Conservation (phyloP, 2,888 invertebrate species). For the Ochlodes sylvanus region DNA sequence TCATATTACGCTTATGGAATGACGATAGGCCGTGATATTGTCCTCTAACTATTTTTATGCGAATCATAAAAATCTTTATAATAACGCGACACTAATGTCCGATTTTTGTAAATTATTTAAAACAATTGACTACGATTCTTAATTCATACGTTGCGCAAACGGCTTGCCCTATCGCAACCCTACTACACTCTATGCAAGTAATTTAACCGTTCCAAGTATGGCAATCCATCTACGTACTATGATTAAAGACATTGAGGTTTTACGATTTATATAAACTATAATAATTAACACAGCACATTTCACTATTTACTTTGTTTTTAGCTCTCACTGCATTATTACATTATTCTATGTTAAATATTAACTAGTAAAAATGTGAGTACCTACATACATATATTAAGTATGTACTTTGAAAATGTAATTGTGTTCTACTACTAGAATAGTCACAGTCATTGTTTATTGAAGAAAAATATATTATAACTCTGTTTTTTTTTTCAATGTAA, state of each 20-base stretch:
- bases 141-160: not conserved
- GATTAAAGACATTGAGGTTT: not conserved
- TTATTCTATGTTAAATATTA: not conserved
- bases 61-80: constrained; percentile 17
- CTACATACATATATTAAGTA: not conserved
- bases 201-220: not conserved
- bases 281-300: constrained; percentile 2
- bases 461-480: not conserved
- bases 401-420: not conserved
- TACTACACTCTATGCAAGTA: not conserved
- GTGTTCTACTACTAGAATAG: not conserved
- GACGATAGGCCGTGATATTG: constrained; percentile 71
- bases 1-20: constrained; percentile 38
- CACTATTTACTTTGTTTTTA: not conserved
- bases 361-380: not conserved
- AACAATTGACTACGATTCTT: constrained; percentile 32
- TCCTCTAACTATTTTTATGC: constrained; percentile 50
- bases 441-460: not conserved
- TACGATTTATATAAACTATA: not conserved
- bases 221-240: not conserved
- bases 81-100: constrained; percentile 15
- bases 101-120: constrained; percentile 18
- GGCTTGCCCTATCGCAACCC: not conserved
- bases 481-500: not conserved
- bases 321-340: not conserved